Evolutionary conservation across 2,113 vertebrate genomes (phyloP).

Genomic region (Mystacornis crossleyi): DNA sequence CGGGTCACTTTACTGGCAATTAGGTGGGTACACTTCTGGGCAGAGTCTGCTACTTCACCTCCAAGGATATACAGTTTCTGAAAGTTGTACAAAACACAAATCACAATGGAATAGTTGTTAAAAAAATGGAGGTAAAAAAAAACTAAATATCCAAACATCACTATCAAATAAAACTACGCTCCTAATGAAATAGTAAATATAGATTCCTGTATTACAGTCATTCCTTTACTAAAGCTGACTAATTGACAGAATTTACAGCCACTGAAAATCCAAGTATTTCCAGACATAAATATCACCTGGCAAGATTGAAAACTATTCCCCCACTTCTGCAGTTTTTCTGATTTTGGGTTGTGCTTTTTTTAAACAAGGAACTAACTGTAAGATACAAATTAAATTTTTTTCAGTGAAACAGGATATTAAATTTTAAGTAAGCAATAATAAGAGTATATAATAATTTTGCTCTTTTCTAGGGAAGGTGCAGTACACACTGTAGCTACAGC

Average conservation of each 20-base stretch:
- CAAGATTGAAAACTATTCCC: not conserved
- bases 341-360: not conserved
- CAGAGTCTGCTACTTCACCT: conserved; percentile 88
- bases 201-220: not conserved
- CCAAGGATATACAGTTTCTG: conserved; percentile 93
- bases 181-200: not conserved
- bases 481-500: not conserved
- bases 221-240: not conserved
- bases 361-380: not conserved
- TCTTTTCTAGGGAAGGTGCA: not conserved
- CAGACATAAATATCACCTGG: not conserved
- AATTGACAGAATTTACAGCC: not conserved
- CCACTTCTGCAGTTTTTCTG: not conserved
- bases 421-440: not conserved
- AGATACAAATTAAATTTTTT: not conserved
- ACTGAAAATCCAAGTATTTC: not conserved
- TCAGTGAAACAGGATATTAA: not conserved
- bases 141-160: not conserved
- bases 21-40: conserved; percentile 91
- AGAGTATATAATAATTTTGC: not conserved
- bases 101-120: not conserved
- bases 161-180: not conserved
- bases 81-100: not conserved
- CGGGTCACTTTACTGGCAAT: conserved; percentile 92
- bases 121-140: not conserved